Evolutionary conservation across 2,888 invertebrate species (phyloP), one percentile per base, ranked within the genome.

Genomic region (Apomyelois bistriatella): DNA sequence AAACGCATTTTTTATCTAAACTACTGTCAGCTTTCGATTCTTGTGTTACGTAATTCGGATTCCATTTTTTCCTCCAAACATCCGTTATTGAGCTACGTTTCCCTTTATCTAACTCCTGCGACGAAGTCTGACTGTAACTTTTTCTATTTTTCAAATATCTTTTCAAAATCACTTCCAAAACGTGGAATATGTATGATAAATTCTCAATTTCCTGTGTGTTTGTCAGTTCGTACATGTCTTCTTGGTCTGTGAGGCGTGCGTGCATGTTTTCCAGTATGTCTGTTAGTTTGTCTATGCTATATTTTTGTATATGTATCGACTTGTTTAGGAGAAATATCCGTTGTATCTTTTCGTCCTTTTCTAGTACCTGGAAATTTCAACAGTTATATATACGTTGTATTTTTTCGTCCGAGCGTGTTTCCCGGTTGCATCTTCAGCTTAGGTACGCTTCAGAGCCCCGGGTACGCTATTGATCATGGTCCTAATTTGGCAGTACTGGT

Each of bases 1-100:
- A 48, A 7, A 74, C 63, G 12, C 82, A 81, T 15, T 59, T 66
- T 37, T 69, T 76, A 43, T 74, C 71, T 0, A 38, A 55, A 59
- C 60, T 70, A 59, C 66, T 64, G 57, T 68, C 70, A 15, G 46
- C 59, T 16, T 47, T 49, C 3, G 37, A 8, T 1, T 55, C 66
- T 22, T 64, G 22, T 5, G 22, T 62, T 54, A 66, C 73, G 4
- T 59, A 64, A 22, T 66, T 67, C 0, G 78, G 67, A 66, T 82
- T 76, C 87, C 88, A 89, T 62, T 82, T 87, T 50, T 65, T 82
- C 37, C 78, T 66, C 89, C 89, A 89, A 9, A 88, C 69, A 22
- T 86, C 85, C 0, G 76, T 65, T 12, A 89, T 66, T 0, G 76
- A 70, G 58, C 76, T 84, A 5, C 67, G 81, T 58, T 73, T 85